Base-by-base conservation (phyloP, 2,797 vertebrate genomes). In the Danio tinwini region DNA sequence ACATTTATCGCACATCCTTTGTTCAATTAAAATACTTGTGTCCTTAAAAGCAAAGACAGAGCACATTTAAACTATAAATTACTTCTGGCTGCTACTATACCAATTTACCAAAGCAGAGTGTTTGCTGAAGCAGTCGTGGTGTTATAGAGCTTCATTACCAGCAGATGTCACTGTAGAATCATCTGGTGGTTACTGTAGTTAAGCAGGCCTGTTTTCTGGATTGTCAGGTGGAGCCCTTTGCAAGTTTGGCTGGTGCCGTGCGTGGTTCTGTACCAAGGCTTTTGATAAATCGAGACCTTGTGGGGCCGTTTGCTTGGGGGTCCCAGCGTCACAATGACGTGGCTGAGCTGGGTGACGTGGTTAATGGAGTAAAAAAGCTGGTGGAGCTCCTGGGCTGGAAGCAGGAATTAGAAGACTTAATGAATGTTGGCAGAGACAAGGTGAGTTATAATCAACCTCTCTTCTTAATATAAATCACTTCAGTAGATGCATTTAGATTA, bases 181-280 rank as follows among this genome's bases (percentile, higher is more conserved):
- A 19, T 7, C 12, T 47, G 10, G 45, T 47, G 10, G 45, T 49
- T 2, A 10, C 37, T 42, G 19, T 5, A 39, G 14, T 17, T 14
- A 44, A 19, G 45, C n/a, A 64, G 7, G 39, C 16, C 19, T 19
- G 0, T 73, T 21, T 64, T 64, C 7, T 67, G 11, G 11, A 12
- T 19, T 11, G 1, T 70, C 16, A 99, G 98, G 98, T 98, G 91
- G 96, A 98, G 86, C 98, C 97, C n/a, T 99, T 98, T 17, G 96
- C 97, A 87, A 96, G 97, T 80, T 90, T 99, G 85, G 94, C 94
- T 0, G 93, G 94, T 45, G 94, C 94, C 0, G 93, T 96, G 9
- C 86, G 89, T 37, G 50, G 88, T 59, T 95, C 96, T 0, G 92
- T 96, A 1, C 94, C 97, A 1, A 94, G 98, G 0, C 87, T 99